These are phyloP conservation scores for Zaprionus lineosus DNA, from an alignment of 2,888 invertebrate genomes.

Conservation along the genomic window DNA sequence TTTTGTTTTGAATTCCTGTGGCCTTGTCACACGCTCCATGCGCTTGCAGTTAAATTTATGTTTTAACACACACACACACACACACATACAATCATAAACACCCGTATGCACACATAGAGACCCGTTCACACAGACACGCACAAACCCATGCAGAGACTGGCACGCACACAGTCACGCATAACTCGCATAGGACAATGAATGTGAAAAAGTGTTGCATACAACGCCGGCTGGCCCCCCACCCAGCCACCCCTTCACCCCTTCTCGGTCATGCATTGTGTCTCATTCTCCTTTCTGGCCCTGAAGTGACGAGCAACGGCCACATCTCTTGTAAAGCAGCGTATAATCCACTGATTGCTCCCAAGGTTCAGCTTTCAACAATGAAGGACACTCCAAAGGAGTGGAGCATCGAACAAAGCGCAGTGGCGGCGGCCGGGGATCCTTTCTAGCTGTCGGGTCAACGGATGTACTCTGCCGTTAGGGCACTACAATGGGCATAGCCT, in stretches of 20 bases:
- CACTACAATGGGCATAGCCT: background rate
- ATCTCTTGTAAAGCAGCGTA: conserved; percentile 60
- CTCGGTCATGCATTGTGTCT: background rate
- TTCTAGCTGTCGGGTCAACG: conserved; percentile 45
- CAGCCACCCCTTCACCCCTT: background rate
- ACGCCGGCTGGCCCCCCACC: conserved; percentile 8
- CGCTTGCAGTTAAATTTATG: conserved; percentile 76
- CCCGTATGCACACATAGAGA: conserved; percentile 6
- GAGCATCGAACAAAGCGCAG: conserved; percentile 1
- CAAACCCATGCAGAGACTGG: conserved; percentile 7
- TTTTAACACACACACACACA: conserved; percentile 53
- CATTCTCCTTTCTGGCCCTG: background rate
- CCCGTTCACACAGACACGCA: conserved; percentile 1
- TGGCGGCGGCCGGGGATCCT: background rate
- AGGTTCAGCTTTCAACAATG: conserved; percentile 75
- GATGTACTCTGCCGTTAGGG: conserved; percentile 36
- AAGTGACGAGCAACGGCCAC: conserved; percentile 31
- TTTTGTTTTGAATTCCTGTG: conserved; percentile 79
- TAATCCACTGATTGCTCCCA: conserved; percentile 78
- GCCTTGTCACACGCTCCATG: conserved; percentile 77
- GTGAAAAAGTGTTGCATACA: conserved; percentile 50
- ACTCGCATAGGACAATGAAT: conserved; percentile 70
- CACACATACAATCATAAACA: conserved; percentile 7
- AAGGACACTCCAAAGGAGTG: conserved; percentile 46
- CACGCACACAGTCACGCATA: conserved; percentile 24